These are phyloP conservation scores for Calameuta idolon DNA, from an alignment of 2,888 invertebrate genomes.

Conservation along the genomic window DNA sequence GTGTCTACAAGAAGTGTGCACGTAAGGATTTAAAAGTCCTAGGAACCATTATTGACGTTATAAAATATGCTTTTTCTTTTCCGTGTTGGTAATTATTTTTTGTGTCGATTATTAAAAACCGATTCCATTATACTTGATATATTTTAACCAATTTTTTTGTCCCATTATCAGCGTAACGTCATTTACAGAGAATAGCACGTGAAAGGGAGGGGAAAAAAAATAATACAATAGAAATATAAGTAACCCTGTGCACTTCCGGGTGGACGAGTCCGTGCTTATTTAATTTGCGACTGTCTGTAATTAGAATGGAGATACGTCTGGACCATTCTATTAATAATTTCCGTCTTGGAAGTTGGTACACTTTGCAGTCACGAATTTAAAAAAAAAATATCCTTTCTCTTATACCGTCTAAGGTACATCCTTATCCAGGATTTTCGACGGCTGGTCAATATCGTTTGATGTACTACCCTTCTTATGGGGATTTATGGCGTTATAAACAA, in stretches of 20 bases:
- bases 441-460: background rate
- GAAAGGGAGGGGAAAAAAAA: background rate
- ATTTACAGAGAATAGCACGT: background rate
- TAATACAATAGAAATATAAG: background rate
- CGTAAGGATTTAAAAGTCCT: background rate
- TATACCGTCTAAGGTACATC: background rate
- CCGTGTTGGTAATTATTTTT: background rate
- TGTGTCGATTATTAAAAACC: background rate
- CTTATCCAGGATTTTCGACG: background rate
- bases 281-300: background rate
- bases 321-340: background rate
- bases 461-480: background rate
- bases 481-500: background rate
- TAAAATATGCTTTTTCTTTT: background rate
- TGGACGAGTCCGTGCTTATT: background rate
- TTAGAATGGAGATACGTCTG: background rate
- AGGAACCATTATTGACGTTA: background rate
- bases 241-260: background rate
- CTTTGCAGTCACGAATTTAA: background rate
- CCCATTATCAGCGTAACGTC: background rate
- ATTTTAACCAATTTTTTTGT: background rate
- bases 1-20: background rate
- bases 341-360: background rate
- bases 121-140: background rate
- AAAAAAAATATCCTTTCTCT: background rate